These are phyloP conservation scores for Agelas oroides DNA, from an alignment of 37 sponge, comb jelly and placozoan genomes.

Conservation along the genomic window DNA sequence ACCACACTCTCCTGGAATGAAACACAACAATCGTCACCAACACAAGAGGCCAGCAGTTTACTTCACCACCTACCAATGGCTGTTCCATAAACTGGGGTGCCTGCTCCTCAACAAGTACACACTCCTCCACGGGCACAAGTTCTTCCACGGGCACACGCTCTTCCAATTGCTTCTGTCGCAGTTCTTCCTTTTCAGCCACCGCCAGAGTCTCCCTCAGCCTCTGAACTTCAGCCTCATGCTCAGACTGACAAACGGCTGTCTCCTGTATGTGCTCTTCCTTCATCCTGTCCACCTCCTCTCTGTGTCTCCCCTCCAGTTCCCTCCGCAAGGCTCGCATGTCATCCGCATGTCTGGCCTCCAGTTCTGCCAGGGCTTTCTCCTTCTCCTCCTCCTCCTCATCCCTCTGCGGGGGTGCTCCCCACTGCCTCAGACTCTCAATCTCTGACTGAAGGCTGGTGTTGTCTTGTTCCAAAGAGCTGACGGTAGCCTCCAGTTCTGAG, in stretches of 20 bases:
- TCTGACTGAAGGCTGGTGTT: too few species aligned
- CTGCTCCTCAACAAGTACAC: too few species aligned
- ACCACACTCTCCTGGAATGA: background rate
- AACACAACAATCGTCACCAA: too few species aligned
- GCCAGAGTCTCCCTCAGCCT: background rate
- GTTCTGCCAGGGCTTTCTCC: slow-evolving; percentile 10
- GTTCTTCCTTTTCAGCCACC: background rate
- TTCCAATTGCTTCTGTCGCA: background rate
- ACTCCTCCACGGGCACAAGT: too few species aligned
- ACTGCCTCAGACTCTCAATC: background rate
- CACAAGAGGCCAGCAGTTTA: too few species aligned
- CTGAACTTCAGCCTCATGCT: background rate
- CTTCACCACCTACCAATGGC: too few species aligned
- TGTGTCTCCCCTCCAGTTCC: background rate
- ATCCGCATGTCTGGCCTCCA: background rate
- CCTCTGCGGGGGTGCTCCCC: background rate
- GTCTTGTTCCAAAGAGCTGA: too few species aligned
- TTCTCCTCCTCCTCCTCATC: background rate
- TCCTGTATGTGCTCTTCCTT: background rate
- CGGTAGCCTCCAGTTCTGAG: background rate
- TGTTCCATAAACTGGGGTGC: too few species aligned
- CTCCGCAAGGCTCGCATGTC: background rate
- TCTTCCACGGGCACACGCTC: too few species aligned
- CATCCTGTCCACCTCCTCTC: background rate
- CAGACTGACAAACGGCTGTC: background rate